These are phyloP conservation scores for Lepidochrysops patricia DNA, from an alignment of 2,888 invertebrate genomes.

Conservation along the genomic window DNA sequence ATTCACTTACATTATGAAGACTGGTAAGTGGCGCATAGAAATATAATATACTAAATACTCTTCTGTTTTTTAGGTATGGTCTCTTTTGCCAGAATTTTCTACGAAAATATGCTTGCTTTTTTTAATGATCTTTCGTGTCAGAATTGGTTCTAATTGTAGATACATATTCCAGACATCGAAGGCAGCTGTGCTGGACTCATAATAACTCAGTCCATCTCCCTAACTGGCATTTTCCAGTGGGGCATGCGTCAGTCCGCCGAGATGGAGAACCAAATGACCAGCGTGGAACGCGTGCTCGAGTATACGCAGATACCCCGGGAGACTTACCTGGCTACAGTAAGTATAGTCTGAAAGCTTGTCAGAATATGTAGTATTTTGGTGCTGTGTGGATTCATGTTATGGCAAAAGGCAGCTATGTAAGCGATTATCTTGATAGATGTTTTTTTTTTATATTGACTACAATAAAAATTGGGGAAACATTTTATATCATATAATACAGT, in stretches of 20 bases:
- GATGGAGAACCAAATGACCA: slow-evolving; percentile 84
- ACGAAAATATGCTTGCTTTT: too few relatives aligned
- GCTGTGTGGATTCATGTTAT: too few relatives aligned
- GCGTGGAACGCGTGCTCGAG: slow-evolving; percentile 86
- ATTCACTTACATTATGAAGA: slow-evolving; percentile 74
- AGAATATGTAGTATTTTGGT: too few relatives aligned
- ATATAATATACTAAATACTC: too few relatives aligned
- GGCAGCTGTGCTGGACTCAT: slow-evolving; percentile 77
- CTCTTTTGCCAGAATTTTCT: too few relatives aligned
- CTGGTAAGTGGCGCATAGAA: slow-evolving; percentile 47
- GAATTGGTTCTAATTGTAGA: too few relatives aligned
- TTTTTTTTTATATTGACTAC: too few relatives aligned
- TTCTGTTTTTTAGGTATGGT: too few relatives aligned
- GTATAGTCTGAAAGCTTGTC: slow-evolving; percentile 17
- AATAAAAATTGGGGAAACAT: too few relatives aligned
- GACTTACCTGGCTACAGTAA: slow-evolving; percentile 52
- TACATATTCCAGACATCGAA: slow-evolving; percentile 48
- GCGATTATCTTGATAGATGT: neutral
- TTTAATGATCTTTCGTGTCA: too few relatives aligned
- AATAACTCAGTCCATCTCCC: slow-evolving; percentile 77
- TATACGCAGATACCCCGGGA: slow-evolving; percentile 76
- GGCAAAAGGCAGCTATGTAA: too few relatives aligned
- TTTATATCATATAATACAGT: too few relatives aligned
- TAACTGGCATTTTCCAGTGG: slow-evolving; percentile 81
- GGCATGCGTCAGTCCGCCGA: slow-evolving; percentile 92